A percentile compares a stretch with the other conserved stretches of the same genome.
These are phyloP conservation scores for Nesoenas mayeri DNA, from an alignment of 2,113 vertebrate species.

Conservation along the genomic window DNA sequence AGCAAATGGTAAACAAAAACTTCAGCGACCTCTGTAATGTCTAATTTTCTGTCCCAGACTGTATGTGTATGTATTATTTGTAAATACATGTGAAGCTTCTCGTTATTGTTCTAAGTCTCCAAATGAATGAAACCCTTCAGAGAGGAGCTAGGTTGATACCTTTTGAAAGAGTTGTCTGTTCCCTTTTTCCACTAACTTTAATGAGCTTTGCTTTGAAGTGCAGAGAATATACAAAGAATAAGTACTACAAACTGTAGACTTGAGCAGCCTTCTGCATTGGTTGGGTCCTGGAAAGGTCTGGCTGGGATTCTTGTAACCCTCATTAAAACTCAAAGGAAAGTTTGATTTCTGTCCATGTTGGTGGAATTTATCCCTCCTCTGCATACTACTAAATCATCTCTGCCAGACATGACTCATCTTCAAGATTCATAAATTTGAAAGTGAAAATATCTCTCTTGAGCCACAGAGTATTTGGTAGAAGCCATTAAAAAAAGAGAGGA, in stretches of 20 bases:
- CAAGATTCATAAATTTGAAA: constrained; percentile 35
- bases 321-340: constrained; percentile 11
- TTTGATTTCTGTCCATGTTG: constrained; percentile 37
- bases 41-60: neutral
- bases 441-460: constrained; percentile 7
- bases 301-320: neutral
- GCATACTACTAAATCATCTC: constrained; percentile 18
- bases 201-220: constrained; percentile 19
- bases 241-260: neutral
- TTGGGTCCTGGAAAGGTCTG: constrained; percentile 6
- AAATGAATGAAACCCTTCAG: neutral
- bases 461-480: neutral
- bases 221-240: neutral
- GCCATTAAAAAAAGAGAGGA: neutral
- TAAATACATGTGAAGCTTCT: neutral
- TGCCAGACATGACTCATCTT: constrained; percentile 58
- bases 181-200: neutral
- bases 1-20: neutral
- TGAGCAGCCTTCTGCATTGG: neutral
- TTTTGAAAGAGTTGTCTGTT: neutral
- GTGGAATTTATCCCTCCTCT: constrained; percentile 47
- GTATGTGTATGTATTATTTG: neutral
- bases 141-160: neutral
- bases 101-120: neutral
- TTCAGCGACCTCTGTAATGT: neutral